Conservation (phyloP, 2,113 vertebrate genomes). For the Macaca nemestrina region DNA sequence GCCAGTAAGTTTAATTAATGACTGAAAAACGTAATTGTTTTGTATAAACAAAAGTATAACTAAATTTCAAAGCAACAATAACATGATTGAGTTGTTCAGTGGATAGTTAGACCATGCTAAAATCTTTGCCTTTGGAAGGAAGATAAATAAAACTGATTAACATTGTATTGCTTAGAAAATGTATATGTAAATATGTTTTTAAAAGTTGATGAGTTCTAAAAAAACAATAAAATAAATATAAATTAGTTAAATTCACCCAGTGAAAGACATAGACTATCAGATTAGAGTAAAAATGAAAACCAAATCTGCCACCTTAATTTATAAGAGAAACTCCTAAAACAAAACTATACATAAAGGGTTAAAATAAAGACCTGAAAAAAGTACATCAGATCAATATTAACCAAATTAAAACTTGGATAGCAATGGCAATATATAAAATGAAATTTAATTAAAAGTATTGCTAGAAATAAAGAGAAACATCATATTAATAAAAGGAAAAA, state of each 20-base stretch:
- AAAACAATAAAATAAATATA: slow-evolving; percentile 41
- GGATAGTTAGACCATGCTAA: neutral
- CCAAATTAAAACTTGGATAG: neutral
- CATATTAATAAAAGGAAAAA: neutral
- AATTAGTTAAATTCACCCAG: slow-evolving; percentile 16
- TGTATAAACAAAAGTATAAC: slow-evolving; percentile 32
- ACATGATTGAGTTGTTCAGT: neutral
- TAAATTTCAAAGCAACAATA: slow-evolving; percentile 31
- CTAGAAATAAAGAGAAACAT: neutral
- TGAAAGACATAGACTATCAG: neutral
- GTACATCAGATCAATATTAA: neutral
- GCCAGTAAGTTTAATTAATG: slow-evolving; percentile 48
- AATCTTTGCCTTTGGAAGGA: neutral
- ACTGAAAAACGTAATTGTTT: slow-evolving; percentile 6
- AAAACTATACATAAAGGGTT: neutral
- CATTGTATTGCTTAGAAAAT: slow-evolving; percentile 8
- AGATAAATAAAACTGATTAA: neutral
- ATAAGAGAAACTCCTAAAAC: neutral
- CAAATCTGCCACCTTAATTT: neutral
- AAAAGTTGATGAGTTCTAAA: neutral
- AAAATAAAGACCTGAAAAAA: neutral
- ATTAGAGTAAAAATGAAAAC: neutral
- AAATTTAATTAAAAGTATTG: slow-evolving; percentile 33
- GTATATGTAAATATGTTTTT: neutral
- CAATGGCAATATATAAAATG: neutral